Base-by-base conservation (phyloP, 2,888 invertebrate species). In the Syritta pipiens region DNA sequence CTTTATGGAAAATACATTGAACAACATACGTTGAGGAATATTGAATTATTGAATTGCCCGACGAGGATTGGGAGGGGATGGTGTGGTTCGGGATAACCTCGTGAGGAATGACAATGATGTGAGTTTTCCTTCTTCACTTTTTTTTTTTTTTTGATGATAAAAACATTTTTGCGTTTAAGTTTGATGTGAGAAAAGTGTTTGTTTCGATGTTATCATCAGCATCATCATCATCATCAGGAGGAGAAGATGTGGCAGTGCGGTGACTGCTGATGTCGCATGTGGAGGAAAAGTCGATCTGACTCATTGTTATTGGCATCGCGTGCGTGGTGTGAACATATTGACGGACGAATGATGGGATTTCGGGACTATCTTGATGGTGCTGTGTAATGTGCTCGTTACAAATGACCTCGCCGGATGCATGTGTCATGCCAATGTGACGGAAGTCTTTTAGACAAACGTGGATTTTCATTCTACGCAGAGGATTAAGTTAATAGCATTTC, bases 131-230 rank as follows among this genome's bases (percentile, higher is more conserved):
- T n/a, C n/a, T n/a, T n/a, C n/a, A n/a, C n/a, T n/a, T n/a, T n/a
- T n/a, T n/a, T n/a, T n/a, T n/a, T n/a, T n/a, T n/a, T n/a, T n/a
- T 46, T 28, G 72, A 53, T 62, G 79, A 79, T 74, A 79, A 79
- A 74, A 67, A 55, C 72, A 60, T 72, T 72, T 77, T 60, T 67
- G 48, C 30, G 68, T 48, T 49, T 35, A 37, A 42, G 57, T 46
- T 63, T 57, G 17, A 24, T 60, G 53, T 28, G 46, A 48, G 46
- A 46, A 53, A 37, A 53, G 26, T 12, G 30, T 53, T 72, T 72
- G 48, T 72, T 44, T 48, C 40, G 51, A 9, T 55, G n/a, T 62
- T 37, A 51, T 42, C 42, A 44, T 30, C 51, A 40, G 42, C 32
- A 55, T 65, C 44, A 19, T 19, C 46, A 17, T 60, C 40, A 57